Conservation (phyloP, 1,140 invertebrate species). For the Spodoptera frugiperda region DNA sequence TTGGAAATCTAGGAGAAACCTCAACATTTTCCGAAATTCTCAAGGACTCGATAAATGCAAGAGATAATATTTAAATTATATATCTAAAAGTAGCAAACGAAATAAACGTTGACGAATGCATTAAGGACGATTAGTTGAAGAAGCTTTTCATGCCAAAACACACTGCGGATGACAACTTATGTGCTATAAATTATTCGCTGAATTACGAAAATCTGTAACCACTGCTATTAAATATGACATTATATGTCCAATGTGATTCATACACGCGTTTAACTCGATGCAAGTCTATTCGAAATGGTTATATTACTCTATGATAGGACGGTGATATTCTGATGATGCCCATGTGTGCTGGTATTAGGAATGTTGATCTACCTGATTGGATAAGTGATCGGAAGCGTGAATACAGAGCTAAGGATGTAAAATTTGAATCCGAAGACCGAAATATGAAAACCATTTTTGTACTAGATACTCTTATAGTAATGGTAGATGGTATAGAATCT, state of each 20-base stretch:
- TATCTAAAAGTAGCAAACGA: background rate
- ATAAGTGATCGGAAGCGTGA: too few species aligned
- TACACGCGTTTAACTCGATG: constrained; percentile 4
- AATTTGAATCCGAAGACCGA: too few species aligned
- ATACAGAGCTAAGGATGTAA: too few species aligned
- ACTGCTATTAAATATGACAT: constrained; percentile 5
- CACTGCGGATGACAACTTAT: constrained; percentile 1
- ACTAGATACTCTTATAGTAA: too few species aligned
- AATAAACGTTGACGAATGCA: background rate
- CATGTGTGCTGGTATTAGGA: too few species aligned
- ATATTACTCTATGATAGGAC: background rate
- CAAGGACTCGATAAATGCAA: background rate
- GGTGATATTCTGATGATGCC: too few species aligned
- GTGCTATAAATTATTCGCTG: constrained; percentile 24
- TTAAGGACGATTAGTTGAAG: background rate
- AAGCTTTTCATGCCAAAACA: constrained; percentile 6
- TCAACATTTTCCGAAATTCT: too few species aligned
- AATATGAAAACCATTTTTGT: too few species aligned
- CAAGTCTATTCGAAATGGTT: constrained; percentile 15
- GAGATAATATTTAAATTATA: background rate
- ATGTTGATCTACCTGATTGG: too few species aligned
- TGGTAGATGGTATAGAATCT: too few species aligned
- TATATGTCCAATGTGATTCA: background rate
- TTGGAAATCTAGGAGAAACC: too few species aligned
- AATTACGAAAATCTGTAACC: constrained; percentile 20